Evolutionary conservation across 2,888 invertebrate species (phyloP), one percentile per base, ranked within the genome.

Genomic region (Oligia latruncula): DNA sequence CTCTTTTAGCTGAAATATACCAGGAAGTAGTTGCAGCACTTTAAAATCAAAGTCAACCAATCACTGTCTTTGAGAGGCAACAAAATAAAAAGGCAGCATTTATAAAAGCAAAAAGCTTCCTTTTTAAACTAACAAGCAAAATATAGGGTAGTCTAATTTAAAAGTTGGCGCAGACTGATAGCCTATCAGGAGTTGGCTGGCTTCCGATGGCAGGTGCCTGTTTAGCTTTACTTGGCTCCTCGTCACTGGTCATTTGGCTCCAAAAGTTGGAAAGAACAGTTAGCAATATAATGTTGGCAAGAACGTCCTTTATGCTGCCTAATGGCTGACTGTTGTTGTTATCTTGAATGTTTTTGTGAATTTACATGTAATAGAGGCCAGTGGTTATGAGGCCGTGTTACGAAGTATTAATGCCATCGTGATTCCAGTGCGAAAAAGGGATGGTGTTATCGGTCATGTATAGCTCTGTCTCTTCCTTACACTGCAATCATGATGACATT

Each of bases 101-200:
- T 49, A 49, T 20, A 70, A 52, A 55, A 71, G 0, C 55, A 66
- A 49, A 62, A 13, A 49, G 15, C 8, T 29, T 35, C 8, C 20
- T 20, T 43, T 72, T 78, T 4, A 40, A n/a, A 52, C 2, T 46
- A 73, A 74, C 29, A 65, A 40, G 11, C 35, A 70, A 67, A 23
- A 74, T 76, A 71, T 64, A 74, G 52, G 71, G 46, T 72, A 74
- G 76, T 91, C 80, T 94, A 93, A 95, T 95, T 94, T 94, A 90
- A 93, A 94, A 93, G 88, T 95, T 95, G 94, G 95, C 94, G 84
- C 89, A 70, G 80, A 87, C 83, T 89, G 83, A 85, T 83, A 77
- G 85, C 76, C 77, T 88, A 88, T 84, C 84, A 83, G 86, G 88
- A 92, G 90, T 92, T 92, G 92, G 93, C 93, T 82, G 80, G 88